Evolutionary conservation across 2,797 vertebrate species (phyloP).

Genomic region (Gephyroberyx darwinii): DNA sequence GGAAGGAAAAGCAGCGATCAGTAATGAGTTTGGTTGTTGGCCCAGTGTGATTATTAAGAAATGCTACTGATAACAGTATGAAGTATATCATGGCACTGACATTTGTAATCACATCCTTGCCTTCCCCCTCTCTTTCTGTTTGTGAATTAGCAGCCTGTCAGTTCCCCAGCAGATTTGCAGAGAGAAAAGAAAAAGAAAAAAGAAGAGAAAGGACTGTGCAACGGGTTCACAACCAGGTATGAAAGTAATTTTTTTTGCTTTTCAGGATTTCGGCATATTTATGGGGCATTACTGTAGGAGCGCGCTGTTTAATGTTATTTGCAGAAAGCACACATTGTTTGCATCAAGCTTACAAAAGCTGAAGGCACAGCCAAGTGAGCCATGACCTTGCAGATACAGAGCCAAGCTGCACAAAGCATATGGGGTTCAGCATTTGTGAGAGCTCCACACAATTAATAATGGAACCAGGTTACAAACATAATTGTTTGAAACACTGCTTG

Average conservation of each 20-base stretch:
- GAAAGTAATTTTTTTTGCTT: slow-evolving; percentile 72
- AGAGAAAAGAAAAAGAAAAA: slow-evolving; percentile 43
- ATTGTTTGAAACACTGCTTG: slow-evolving; percentile 46
- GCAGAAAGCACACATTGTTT: slow-evolving; percentile 81
- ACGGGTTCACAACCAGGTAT: slow-evolving; percentile 75
- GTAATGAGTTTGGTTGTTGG: slow-evolving; percentile 60
- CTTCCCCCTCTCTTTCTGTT: slow-evolving; percentile 54
- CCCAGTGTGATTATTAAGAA: slow-evolving; percentile 64
- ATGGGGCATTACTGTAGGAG: slow-evolving; percentile 76
- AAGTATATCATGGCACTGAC: slow-evolving; percentile 55
- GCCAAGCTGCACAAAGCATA: slow-evolving; percentile 61
- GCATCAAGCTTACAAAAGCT: slow-evolving; percentile 73
- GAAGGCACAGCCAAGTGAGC: slow-evolving; percentile 67
- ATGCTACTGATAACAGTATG: slow-evolving; percentile 58
- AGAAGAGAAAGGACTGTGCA: slow-evolving; percentile 62
- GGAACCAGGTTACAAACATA: slow-evolving; percentile 60
- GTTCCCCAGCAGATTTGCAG: slow-evolving; percentile 54
- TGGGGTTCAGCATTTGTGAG: slow-evolving; percentile 60
- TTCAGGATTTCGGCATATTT: slow-evolving; percentile 80
- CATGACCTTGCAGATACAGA: slow-evolving; percentile 66
- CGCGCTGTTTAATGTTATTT: slow-evolving; percentile 79
- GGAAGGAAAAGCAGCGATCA: slow-evolving; percentile 43
- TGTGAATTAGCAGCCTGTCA: slow-evolving; percentile 66
- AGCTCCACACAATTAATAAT: slow-evolving; percentile 73
- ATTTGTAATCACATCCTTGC: slow-evolving; percentile 67